phyloP scores from a whole-genome alignment of 2,113 vertebrate genomes.

The Callionymus lyra region DNA sequence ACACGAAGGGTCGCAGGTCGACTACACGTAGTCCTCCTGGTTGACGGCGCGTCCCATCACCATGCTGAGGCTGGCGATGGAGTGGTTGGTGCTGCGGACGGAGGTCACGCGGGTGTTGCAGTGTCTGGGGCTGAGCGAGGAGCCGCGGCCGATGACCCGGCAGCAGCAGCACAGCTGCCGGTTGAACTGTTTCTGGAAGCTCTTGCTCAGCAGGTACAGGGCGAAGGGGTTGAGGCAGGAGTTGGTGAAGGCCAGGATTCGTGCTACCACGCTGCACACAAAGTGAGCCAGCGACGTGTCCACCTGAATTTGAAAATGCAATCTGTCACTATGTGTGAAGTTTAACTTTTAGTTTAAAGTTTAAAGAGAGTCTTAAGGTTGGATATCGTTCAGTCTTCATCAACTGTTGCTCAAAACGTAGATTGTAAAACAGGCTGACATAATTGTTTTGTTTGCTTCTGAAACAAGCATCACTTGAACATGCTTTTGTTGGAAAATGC shows the following conservation, averaged over 20 bases:
- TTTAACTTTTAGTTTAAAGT: no score
- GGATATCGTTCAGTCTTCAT: no score
- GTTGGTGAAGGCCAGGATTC: conserved; percentile 89
- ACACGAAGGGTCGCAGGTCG: no score
- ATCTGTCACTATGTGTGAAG: no score
- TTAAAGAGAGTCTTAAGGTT: no score
- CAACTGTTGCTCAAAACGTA: no score
- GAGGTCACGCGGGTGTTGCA: conserved; percentile 79
- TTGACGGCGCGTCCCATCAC: conserved; percentile 70
- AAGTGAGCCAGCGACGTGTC: conserved; percentile 88
- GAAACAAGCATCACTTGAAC: no score
- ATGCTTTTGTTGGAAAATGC: no score
- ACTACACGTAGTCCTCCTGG: conserved; percentile 71
- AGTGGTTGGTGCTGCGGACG: conserved; percentile 82
- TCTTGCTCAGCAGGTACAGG: conserved; percentile 90
- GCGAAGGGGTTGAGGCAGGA: conserved; percentile 94
- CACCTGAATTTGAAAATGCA: no score
- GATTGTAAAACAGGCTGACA: no score
- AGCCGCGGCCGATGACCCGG: conserved; percentile 37
- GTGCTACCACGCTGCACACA: conserved; percentile 78
- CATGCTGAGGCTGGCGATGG: conserved; percentile 75
- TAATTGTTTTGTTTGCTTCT: no score
- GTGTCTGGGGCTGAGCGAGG: conserved; percentile 64
- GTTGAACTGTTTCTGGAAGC: conserved; percentile 92
- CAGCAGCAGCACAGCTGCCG: conserved; percentile 83